A percentile compares a stretch with the other conserved stretches of the same genome.
Evolutionary conservation across 2,797 vertebrate genomes (phyloP).

Genomic region (Anguilla marmorata): DNA sequence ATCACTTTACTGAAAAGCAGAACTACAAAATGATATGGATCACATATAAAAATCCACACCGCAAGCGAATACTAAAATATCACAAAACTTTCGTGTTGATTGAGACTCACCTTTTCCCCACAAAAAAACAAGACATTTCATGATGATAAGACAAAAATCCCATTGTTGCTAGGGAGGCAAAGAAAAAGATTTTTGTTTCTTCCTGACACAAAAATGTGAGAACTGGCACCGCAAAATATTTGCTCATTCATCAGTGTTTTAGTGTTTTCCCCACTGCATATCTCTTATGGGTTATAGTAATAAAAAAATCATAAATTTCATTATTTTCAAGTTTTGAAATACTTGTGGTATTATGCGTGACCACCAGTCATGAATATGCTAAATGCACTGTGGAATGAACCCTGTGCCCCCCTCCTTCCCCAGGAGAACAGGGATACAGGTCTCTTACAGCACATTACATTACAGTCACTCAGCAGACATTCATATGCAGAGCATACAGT

Average conservation of each 20-base stretch:
- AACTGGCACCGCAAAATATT: background rate
- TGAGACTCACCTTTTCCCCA: background rate
- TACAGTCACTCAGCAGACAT: too few relatives aligned
- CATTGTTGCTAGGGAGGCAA: background rate
- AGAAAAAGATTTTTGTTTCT: background rate
- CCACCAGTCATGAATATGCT: constrained; percentile 33
- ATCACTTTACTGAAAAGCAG: background rate
- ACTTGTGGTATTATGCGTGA: constrained; percentile 31
- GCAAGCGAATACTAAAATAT: background rate
- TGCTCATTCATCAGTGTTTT: background rate
- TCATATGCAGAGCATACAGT: too few relatives aligned
- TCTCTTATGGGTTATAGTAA: constrained; percentile 6
- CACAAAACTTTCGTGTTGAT: background rate
- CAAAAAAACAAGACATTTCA: background rate
- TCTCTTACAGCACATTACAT: too few relatives aligned
- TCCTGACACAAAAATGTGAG: constrained; percentile 15
- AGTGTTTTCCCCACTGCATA: background rate
- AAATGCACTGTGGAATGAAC: constrained; percentile 38
- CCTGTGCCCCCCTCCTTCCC: too few relatives aligned
- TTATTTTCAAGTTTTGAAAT: constrained; percentile 55
- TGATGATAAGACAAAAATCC: background rate
- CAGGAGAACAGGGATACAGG: too few relatives aligned
- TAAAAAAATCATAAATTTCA: constrained; percentile 30
- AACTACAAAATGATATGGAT: background rate
- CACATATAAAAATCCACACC: background rate